Conservation (phyloP, 2,113 vertebrate genomes). For the Athene cunicularia region DNA sequence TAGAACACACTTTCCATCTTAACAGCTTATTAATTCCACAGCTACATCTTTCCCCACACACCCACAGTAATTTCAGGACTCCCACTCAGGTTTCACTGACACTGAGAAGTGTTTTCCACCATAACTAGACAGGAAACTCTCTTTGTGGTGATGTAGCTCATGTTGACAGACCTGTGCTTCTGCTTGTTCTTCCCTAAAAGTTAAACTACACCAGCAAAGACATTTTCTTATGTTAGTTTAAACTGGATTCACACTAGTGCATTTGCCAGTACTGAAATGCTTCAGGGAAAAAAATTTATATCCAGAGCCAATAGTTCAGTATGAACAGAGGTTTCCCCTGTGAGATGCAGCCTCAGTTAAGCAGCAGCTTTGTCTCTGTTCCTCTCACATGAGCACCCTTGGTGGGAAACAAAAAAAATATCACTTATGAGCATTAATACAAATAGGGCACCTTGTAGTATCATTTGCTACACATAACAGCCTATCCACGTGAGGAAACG, state of each 20-base stretch:
- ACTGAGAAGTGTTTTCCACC: not conserved
- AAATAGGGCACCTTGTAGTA: not conserved
- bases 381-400: not conserved
- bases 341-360: not conserved
- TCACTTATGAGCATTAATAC: not conserved
- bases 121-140: not conserved
- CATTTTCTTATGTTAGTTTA: not conserved
- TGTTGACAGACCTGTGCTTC: not conserved
- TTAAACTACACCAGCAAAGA: not conserved
- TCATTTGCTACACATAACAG: not conserved
- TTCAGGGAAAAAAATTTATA: not conserved
- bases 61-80: not conserved
- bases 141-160: not conserved
- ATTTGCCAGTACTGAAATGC: not conserved
- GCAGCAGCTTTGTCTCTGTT: not conserved
- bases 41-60: not conserved
- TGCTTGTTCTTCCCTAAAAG: not conserved
- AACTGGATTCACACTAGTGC: not conserved
- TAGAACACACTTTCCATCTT: not conserved
- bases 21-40: constrained; percentile 12
- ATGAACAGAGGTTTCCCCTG: not conserved
- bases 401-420: not conserved
- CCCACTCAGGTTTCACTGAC: constrained; percentile 9
- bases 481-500: not conserved
- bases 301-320: not conserved